These are phyloP conservation scores for Arizona elegans DNA, from an alignment of 2,113 vertebrate genomes.

Conservation along the genomic window DNA sequence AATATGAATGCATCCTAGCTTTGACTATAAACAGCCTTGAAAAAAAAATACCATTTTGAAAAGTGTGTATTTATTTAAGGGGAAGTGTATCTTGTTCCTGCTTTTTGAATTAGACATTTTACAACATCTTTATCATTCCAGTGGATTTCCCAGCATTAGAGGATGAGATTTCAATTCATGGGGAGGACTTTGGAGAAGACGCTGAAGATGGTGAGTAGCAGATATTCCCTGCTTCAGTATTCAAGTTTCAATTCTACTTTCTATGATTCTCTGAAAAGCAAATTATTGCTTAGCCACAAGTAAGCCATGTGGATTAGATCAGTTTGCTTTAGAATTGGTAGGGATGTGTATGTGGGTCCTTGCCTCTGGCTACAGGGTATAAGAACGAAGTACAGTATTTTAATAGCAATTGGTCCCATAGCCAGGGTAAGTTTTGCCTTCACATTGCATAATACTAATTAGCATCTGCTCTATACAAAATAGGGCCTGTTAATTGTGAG, in stretches of 20 bases:
- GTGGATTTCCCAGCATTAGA: slow-evolving; percentile 69
- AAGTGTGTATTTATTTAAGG: background rate
- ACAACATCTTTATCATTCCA: slow-evolving; percentile 59
- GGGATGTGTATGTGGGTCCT: background rate
- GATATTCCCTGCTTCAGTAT: background rate
- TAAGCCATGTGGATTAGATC: background rate
- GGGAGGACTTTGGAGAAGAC: slow-evolving; percentile 67
- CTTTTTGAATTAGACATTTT: background rate
- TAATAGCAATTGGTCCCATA: background rate
- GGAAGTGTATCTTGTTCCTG: background rate
- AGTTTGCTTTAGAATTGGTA: background rate
- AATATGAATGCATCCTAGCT: slow-evolving; percentile 10
- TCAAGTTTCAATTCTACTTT: background rate
- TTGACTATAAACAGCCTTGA: background rate
- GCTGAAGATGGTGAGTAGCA: slow-evolving; percentile 65
- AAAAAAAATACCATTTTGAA: background rate
- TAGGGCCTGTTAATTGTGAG: background rate
- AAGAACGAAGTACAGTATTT: background rate
- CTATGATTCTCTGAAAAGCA: background rate
- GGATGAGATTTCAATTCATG: slow-evolving; percentile 61
- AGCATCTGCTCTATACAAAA: background rate
- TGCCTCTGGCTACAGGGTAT: background rate
- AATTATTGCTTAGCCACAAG: background rate
- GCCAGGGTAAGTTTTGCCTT: background rate
- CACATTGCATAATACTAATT: background rate